Evolutionary conservation across 1,140 invertebrate species (phyloP), one percentile per base, ranked within the genome.

Genomic region (Papilio xuthus): DNA sequence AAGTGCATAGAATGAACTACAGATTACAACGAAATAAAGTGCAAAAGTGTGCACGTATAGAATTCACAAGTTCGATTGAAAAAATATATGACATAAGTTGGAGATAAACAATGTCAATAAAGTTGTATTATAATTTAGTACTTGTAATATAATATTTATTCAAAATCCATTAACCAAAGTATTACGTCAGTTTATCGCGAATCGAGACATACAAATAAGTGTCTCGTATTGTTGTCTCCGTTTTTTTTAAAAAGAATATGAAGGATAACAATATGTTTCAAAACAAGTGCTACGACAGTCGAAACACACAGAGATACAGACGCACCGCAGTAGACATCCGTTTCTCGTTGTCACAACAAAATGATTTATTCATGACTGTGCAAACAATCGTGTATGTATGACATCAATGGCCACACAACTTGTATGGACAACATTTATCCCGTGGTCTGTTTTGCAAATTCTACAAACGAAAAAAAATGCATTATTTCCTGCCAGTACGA

Each of bases 351-450:
- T 73, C 71, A 73, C 42, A 73, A 73, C 71, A 26, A 44, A 73
- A 73, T 73, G 71, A 73, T 73, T 73, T 73, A 73, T 73, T 73
- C 71, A 73, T 73, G 71, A 72, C 8, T 41, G 41, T 6, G 71
- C 71, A 73, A 47, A 47, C 70, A 41, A 72, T 72, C 71, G 41
- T 42, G 71, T 73, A 73, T 50, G 71, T 50, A 73, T 73, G 71
- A 73, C 71, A 50, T 73, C 71, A 73, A 73, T 23, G 71, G 20
- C 42, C 42, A 73, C 41, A 73, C 71, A 73, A 26, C 71, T 41
- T 47, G 23, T 73, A 73, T 73, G 42, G 41, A 72, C 71, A 20
- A 42, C 12, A 50, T 26, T 28, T 23, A 73, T 47, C 71, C 42
- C 37, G 70, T 72, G 42, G 23, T 41, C 12, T 44, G 41, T 73